Conservation (phyloP, 1,140 invertebrate species). For the Nymphalis io region DNA sequence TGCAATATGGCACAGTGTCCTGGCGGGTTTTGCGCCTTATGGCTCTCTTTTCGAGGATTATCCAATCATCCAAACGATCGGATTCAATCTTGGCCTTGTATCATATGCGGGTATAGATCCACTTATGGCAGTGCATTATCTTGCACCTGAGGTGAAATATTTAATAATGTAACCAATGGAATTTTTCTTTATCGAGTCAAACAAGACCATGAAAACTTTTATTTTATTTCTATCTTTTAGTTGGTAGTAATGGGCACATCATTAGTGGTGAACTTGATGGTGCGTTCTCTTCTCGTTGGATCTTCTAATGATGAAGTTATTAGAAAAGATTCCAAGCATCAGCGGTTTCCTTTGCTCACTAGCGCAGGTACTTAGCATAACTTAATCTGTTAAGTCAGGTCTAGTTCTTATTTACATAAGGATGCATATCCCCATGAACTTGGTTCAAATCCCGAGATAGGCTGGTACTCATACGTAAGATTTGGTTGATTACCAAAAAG, state of each 20-base stretch:
- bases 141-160: conserved; percentile 83
- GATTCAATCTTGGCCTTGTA: conserved; percentile 69
- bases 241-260: conserved; percentile 66
- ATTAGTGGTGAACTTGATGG: conserved; percentile 66
- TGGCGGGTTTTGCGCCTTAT: conserved; percentile 57
- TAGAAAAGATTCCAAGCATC: conserved; percentile 62
- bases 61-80: conserved; percentile 58
- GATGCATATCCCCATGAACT: no score
- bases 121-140: conserved; percentile 83
- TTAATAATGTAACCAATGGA: not conserved
- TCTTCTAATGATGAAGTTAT: conserved; percentile 35
- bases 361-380: conserved; percentile 52
- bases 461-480: no score
- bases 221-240: conserved; percentile 37
- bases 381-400: not conserved
- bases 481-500: no score
- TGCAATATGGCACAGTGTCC: conserved; percentile 60
- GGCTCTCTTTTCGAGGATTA: conserved; percentile 56
- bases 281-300: conserved; percentile 53
- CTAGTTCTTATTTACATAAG: no score
- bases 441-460: no score
- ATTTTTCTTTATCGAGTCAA: not conserved
- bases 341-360: conserved; percentile 60
- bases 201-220: not conserved
- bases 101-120: conserved; percentile 62